A percentile compares a stretch with the other conserved stretches of the same genome.
Conservation (phyloP, 2,888 invertebrate species). For the Parasteatoda lunata region DNA sequence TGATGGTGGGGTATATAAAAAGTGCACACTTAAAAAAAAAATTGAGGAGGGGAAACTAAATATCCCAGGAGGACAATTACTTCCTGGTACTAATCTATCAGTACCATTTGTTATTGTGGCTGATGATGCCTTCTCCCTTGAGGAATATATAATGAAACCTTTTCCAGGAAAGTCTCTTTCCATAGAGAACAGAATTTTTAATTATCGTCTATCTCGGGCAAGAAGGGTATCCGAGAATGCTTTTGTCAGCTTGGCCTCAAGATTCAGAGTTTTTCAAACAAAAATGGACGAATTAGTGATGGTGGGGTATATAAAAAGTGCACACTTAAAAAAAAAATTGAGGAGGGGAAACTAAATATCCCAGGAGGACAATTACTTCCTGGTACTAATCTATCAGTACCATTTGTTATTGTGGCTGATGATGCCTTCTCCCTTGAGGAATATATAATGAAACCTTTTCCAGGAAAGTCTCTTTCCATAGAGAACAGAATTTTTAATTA, state of each 20-base stretch:
- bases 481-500: no score
- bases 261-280: no score
- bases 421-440: slow-evolving; percentile 34
- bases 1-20: slow-evolving; percentile 7
- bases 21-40: neutral
- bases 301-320: slow-evolving; percentile 5
- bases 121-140: slow-evolving; percentile 28
- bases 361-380: slow-evolving; percentile 2
- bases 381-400: neutral
- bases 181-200: no score
- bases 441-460: no score
- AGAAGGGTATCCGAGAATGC: no score
- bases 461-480: neutral
- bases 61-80: neutral
- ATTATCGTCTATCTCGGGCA: no score
- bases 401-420: slow-evolving; percentile 22
- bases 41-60: neutral
- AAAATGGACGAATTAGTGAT: slow-evolving; percentile 18
- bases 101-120: slow-evolving; percentile 14
- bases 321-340: neutral
- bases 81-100: neutral
- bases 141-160: no score
- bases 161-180: no score
- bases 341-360: neutral
- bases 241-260: no score